phyloP scores from a whole-genome alignment of 2,113 vertebrate genomes.

The Cavia porcellus region DNA sequence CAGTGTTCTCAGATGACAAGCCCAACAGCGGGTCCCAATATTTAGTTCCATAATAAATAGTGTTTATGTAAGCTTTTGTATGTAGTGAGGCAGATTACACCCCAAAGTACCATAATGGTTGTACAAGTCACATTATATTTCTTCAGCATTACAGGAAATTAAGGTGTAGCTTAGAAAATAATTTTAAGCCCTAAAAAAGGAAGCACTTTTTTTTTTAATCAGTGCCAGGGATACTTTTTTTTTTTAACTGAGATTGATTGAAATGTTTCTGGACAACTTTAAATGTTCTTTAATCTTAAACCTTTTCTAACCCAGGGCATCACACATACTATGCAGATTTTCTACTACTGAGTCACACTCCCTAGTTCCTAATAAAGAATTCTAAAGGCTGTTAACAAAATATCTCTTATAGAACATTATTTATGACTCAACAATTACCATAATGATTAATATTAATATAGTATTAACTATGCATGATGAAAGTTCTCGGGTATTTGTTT shows the following conservation, averaged over 20 bases:
- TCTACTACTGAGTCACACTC: neutral
- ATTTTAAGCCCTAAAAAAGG: neutral
- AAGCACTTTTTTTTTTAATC: neutral
- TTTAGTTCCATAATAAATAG: slow-evolving; percentile 48
- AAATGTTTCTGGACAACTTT: neutral
- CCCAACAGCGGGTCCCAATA: neutral
- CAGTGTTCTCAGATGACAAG: neutral
- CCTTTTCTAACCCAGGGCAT: neutral
- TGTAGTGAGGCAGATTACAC: neutral
- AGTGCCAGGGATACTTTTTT: neutral
- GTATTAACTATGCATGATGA: neutral
- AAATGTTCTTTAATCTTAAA: slow-evolving; percentile 15
- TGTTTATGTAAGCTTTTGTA: neutral
- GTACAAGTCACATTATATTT: neutral
- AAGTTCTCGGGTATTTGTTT: neutral
- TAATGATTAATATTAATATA: neutral
- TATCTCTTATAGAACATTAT: neutral
- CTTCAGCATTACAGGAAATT: neutral
- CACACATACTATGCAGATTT: neutral
- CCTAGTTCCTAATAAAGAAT: neutral
- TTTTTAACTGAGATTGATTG: neutral
- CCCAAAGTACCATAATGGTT: neutral
- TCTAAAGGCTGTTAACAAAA: neutral
- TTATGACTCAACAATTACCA: neutral
- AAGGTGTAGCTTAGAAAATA: neutral